Percentiles rank a stretch among this genome's conserved stretches.
Conservation (phyloP, 2,113 vertebrate species). For the Anguilla rostrata region DNA sequence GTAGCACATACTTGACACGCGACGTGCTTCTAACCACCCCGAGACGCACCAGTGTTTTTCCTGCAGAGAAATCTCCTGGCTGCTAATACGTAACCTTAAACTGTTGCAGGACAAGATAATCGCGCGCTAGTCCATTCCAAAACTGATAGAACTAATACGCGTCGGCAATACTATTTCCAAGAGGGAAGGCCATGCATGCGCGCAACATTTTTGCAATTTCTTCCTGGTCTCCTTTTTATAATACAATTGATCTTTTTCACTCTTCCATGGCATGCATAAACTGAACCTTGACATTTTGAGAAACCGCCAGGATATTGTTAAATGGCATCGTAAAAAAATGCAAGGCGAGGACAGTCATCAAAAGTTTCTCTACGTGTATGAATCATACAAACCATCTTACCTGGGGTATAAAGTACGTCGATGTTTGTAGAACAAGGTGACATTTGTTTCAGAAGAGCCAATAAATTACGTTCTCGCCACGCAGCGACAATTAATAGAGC, state of each 20-base stretch:
- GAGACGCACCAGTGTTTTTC: too few species aligned
- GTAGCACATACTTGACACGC: too few species aligned
- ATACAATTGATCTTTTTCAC: neutral
- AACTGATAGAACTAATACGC: neutral
- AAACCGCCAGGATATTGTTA: neutral
- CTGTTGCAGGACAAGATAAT: neutral
- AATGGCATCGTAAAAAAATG: neutral
- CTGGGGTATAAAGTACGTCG: neutral
- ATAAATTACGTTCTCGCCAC: neutral
- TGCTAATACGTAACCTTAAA: too few species aligned
- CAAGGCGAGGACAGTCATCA: neutral
- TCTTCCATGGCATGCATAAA: neutral
- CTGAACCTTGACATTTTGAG: constrained; percentile 1
- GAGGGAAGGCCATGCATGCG: neutral
- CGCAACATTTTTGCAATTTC: neutral
- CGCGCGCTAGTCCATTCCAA: neutral
- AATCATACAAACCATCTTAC: neutral
- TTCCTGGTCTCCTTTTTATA: neutral
- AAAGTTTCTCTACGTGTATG: neutral
- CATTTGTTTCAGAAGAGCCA: neutral
- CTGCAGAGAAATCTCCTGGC: too few species aligned
- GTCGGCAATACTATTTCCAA: neutral
- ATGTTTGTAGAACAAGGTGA: neutral
- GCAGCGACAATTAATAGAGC: neutral
- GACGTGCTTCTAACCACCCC: too few species aligned